Percentiles rank a stretch among this genome's conserved stretches.
phyloP scores from a whole-genome alignment of 2,113 vertebrate genomes.

The Chrysochloris asiatica region DNA sequence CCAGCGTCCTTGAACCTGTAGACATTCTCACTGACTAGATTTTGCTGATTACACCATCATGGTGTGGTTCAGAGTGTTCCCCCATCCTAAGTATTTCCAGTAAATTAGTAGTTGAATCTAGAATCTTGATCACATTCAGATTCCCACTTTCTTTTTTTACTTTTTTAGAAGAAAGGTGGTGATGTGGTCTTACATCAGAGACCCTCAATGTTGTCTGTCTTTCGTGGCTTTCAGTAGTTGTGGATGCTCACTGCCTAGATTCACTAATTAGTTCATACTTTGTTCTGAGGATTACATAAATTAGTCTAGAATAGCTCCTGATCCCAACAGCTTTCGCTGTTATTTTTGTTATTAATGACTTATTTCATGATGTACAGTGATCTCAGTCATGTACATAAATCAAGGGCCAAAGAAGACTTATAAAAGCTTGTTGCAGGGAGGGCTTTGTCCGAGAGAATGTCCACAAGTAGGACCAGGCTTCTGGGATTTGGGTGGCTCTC shows the following conservation, averaged over 20 bases:
- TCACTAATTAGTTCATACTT: neutral
- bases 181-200: neutral
- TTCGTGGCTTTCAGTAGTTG: neutral
- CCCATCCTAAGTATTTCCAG: neutral
- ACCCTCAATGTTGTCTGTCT: neutral
- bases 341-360: conserved; percentile 7
- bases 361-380: neutral
- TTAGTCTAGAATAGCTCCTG: neutral
- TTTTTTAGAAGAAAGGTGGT: neutral
- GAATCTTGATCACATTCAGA: neutral
- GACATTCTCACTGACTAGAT: neutral
- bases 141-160: neutral
- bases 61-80: too few relatives aligned
- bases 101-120: neutral
- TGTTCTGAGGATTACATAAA: neutral
- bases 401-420: conserved; percentile 36
- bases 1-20: neutral
- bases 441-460: conserved; percentile 31
- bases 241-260: neutral
- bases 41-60: neutral
- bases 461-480: conserved; percentile 1
- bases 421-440: conserved; percentile 2
- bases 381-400: neutral
- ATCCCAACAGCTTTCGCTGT: neutral
- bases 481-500: conserved; percentile 35